A percentile compares a stretch with the other conserved stretches of the same genome.
These are phyloP conservation scores for Cyanocitta stelleri DNA, from an alignment of 2,113 vertebrate genomes.

Conservation along the genomic window DNA sequence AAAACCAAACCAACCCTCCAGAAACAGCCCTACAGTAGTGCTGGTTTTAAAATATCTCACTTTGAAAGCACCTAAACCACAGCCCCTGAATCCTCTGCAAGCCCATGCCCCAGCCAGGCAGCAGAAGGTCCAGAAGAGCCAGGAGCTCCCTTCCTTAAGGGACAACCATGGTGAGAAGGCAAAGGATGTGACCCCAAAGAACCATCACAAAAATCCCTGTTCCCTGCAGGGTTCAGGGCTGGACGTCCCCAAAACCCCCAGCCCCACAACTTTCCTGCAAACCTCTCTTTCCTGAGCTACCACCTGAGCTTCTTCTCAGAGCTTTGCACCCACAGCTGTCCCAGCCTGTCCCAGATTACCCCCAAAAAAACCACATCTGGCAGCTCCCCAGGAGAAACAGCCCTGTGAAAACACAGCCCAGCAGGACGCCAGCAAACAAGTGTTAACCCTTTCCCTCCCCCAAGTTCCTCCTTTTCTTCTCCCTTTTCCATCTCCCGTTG, in stretches of 20 bases:
- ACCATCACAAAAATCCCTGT: neutral
- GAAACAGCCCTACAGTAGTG: rapidly evolving
- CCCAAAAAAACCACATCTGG: neutral
- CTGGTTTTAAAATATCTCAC: neutral
- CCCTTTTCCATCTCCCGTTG: rapidly evolving
- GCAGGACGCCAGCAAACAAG: neutral
- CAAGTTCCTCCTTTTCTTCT: neutral
- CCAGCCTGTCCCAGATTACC: neutral
- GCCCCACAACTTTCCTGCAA: neutral
- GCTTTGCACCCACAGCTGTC: neutral
- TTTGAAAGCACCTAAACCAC: neutral
- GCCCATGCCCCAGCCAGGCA: neutral
- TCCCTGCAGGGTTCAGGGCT: neutral
- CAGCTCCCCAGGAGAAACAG: neutral
- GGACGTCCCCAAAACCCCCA: neutral
- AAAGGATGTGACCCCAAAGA: neutral
- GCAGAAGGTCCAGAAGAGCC: neutral
- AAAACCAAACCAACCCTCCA: neutral
- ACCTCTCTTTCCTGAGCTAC: neutral
- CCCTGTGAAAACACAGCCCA: neutral
- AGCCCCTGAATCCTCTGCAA: neutral
- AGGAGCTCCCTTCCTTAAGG: neutral
- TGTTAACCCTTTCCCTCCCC: neutral
- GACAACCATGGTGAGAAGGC: neutral
- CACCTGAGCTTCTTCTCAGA: neutral